phyloP scores from a whole-genome alignment of 2,113 vertebrate genomes.

The Scatophagus argus region DNA sequence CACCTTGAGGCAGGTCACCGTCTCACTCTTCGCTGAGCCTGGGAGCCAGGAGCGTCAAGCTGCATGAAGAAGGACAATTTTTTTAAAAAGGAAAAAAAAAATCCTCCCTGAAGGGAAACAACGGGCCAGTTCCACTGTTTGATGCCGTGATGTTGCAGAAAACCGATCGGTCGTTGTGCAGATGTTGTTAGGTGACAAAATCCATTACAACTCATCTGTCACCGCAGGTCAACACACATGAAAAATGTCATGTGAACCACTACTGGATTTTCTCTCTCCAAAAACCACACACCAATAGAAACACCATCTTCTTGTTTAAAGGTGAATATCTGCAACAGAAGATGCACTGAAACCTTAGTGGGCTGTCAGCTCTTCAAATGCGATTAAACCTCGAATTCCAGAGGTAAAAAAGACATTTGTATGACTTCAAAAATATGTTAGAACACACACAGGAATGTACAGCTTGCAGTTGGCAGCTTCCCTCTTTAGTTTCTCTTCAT shows the following conservation, averaged over 20 bases:
- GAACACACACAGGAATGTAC: background rate
- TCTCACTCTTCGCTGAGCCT: constrained; percentile 25
- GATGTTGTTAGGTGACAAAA: background rate
- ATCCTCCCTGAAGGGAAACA: constrained; percentile 31
- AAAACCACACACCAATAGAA: background rate
- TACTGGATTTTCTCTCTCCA: background rate
- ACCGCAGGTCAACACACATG: too few species aligned
- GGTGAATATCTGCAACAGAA: background rate
- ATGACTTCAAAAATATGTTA: background rate
- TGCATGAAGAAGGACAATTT: constrained; percentile 4
- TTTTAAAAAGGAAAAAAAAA: constrained; percentile 23
- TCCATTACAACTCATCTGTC: background rate
- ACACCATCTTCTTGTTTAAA: constrained; percentile 1
- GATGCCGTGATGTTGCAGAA: background rate
- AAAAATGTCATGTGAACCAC: background rate
- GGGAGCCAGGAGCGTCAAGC: constrained; percentile 16
- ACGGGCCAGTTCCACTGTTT: background rate
- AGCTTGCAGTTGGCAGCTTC: background rate
- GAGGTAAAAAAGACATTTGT: background rate
- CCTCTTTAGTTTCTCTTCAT: background rate
- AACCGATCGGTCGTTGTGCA: background rate
- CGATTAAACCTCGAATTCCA: background rate
- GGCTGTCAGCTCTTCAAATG: background rate
- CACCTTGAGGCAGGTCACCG: constrained; percentile 25
- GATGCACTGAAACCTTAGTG: background rate